phyloP scores from a whole-genome alignment of 1,140 invertebrate species.

The Lasaia peninsularis region DNA sequence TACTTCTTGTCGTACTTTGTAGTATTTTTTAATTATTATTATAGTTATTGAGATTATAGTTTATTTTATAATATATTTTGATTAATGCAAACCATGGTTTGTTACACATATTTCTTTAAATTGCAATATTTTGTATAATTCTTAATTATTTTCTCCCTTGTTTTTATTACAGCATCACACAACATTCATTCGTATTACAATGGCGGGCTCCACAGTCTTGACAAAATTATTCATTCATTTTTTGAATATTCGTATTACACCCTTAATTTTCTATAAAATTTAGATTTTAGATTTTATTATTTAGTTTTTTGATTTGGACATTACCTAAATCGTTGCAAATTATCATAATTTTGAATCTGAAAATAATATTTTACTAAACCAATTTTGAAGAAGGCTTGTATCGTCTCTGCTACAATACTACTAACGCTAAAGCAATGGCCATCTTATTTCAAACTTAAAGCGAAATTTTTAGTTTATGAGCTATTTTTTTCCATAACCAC shows the following conservation, averaged over 20 bases:
- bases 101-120: background rate
- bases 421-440: no score
- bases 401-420: no score
- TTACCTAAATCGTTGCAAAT: no score
- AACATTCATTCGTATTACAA: background rate
- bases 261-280: background rate
- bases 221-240: slow-evolving; percentile 13
- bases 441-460: background rate
- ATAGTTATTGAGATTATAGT: background rate
- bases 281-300: background rate
- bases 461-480: no score
- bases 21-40: background rate
- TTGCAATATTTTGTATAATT: slow-evolving; percentile 6
- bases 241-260: background rate
- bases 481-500: no score
- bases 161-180: slow-evolving; percentile 21
- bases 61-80: background rate
- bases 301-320: no score
- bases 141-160: slow-evolving; percentile 11
- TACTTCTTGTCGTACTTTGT: no score
- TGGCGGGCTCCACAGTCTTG: slow-evolving; percentile 14
- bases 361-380: no score
- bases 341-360: no score
- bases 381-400: no score
- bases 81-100: background rate